A percentile compares a stretch with the other conserved stretches of the same genome.
Evolutionary conservation across 1,140 invertebrate species (phyloP).

Genomic region (Drosophila gunungcola): DNA sequence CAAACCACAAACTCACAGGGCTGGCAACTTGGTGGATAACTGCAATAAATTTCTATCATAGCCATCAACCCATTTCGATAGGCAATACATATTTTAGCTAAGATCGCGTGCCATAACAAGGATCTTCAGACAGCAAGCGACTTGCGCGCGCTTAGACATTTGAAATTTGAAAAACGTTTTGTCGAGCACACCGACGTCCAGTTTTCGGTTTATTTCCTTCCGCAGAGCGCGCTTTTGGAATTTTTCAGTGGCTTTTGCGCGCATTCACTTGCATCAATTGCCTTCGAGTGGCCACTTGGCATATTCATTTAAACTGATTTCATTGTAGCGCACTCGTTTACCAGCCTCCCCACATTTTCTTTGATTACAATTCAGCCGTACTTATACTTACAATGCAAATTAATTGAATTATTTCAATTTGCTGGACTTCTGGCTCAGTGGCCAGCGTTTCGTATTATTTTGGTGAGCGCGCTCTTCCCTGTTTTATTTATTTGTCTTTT

Average conservation of each 20-base stretch:
- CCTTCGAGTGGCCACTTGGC: conserved; percentile 14
- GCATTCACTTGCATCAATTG: conserved; percentile 20
- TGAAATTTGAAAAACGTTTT: conserved; percentile 18
- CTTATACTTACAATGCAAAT: conserved; percentile 81
- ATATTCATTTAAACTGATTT: conserved; percentile 34
- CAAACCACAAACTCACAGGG: too few relatives aligned
- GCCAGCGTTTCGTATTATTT: conserved; percentile 39
- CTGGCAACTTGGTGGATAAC: too few relatives aligned
- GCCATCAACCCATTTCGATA: neutral
- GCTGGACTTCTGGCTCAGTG: conserved; percentile 9
- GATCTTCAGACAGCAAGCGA: neutral
- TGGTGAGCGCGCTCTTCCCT: conserved; percentile 11
- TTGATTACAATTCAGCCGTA: conserved; percentile 71
- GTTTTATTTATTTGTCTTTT: neutral
- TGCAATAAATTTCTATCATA: too few relatives aligned
- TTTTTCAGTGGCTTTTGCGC: conserved; percentile 7
- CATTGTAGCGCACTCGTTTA: conserved; percentile 57
- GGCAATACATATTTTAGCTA: neutral
- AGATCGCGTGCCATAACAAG: neutral
- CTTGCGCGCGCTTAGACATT: neutral
- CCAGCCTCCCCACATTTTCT: conserved; percentile 64
- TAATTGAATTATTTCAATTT: conserved; percentile 84
- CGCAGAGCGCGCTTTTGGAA: conserved; percentile 5
- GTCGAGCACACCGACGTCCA: neutral
- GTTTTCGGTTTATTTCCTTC: conserved; percentile 3